These are phyloP conservation scores for Cecidostiba fungosa DNA, from an alignment of 2,888 invertebrate genomes.

Conservation along the genomic window DNA sequence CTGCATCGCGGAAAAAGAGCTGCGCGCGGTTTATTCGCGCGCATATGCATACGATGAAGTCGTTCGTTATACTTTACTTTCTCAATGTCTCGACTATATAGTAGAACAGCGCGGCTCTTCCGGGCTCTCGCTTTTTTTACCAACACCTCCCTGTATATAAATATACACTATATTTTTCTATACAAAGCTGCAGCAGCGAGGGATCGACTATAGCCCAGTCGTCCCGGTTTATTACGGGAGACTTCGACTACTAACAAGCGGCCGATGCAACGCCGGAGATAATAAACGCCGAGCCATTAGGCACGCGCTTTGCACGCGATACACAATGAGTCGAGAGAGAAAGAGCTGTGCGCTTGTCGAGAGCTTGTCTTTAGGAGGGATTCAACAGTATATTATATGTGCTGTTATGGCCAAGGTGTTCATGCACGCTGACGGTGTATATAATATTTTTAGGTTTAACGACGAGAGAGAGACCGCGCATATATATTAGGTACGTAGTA, in stretches of 20 bases:
- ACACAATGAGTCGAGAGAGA: constrained; percentile 24
- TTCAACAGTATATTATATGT: neutral
- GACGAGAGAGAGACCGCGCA: neutral
- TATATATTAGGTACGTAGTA: too few relatives aligned
- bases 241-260: constrained; percentile 43
- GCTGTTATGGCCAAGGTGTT: neutral
- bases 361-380: neutral
- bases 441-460: neutral
- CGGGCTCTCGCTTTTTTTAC: constrained; percentile 18
- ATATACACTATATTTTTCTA: neutral
- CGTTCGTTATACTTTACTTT: constrained; percentile 62
- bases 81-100: neutral
- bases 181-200: too few relatives aligned
- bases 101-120: neutral
- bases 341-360: constrained; percentile 10
- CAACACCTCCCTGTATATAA: neutral
- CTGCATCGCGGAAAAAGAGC: neutral
- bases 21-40: neutral
- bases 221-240: constrained; percentile 8
- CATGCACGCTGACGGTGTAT: neutral
- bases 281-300: constrained; percentile 59
- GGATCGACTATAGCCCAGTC: neutral
- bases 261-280: constrained; percentile 50
- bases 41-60: constrained; percentile 36
- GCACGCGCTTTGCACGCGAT: constrained; percentile 54